Evolutionary conservation across 2,888 invertebrate genomes (phyloP).

Genomic region (Chirona hameri): DNA sequence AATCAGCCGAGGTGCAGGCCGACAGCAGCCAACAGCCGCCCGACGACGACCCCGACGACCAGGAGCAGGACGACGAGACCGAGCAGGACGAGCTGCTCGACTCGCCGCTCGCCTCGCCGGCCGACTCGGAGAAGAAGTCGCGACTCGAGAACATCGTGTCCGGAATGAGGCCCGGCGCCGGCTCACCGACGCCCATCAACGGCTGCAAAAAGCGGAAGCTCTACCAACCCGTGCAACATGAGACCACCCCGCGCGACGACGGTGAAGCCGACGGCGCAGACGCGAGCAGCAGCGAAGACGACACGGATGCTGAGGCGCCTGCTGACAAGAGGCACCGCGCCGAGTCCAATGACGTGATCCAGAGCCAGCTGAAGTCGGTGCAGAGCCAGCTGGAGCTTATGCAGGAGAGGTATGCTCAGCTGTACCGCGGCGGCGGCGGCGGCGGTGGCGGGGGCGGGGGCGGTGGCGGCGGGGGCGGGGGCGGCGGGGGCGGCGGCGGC

Average conservation of each 20-base stretch:
- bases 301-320: conserved; percentile 51
- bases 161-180: conserved; percentile 65
- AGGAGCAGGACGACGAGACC: conserved; percentile 34
- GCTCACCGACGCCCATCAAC: conserved; percentile 57
- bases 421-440: conserved; percentile 55
- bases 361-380: conserved; percentile 62
- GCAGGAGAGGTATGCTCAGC: conserved; percentile 84
- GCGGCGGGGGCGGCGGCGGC: not conserved
- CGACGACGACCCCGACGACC: conserved; percentile 38
- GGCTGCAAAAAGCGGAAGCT: conserved; percentile 94
- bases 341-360: conserved; percentile 56
- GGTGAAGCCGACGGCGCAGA: conserved; percentile 34
- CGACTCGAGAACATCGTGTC: conserved; percentile 94
- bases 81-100: conserved; percentile 34
- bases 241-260: conserved; percentile 52
- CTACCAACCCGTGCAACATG: conserved; percentile 92
- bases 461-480: too few relatives aligned
- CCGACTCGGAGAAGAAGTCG: conserved; percentile 63
- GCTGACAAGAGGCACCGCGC: conserved; percentile 60
- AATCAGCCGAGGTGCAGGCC: conserved; percentile 36
- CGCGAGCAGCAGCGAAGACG: conserved; percentile 37
- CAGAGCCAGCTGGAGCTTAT: conserved; percentile 86
- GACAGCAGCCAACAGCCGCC: conserved; percentile 36
- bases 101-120: conserved; percentile 37
- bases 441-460: not conserved